phyloP scores from a whole-genome alignment of 2,888 invertebrate genomes.

The Hydrotaea diabolus region DNA sequence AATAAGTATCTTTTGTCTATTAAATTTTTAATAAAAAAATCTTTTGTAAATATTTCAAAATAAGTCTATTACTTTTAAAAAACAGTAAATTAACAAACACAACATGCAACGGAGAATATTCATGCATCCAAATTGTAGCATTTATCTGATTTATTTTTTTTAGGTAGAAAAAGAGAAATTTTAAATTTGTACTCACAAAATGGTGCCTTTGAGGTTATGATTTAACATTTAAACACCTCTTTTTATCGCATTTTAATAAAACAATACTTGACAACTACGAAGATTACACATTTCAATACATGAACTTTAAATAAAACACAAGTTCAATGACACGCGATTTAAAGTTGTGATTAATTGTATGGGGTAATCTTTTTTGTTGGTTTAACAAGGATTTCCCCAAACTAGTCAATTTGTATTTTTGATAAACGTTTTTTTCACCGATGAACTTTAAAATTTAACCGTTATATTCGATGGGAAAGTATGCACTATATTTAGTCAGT shows the following conservation, averaged over 20 bases:
- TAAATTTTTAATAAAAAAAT: no score
- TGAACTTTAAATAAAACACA: background rate
- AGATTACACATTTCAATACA: slow-evolving; percentile 15
- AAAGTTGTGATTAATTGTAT: background rate
- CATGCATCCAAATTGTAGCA: no score
- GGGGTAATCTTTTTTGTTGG: background rate
- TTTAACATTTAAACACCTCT: slow-evolving; percentile 28
- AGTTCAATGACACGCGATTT: background rate
- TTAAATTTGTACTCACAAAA: slow-evolving; percentile 23
- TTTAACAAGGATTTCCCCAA: background rate
- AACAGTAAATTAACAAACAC: no score
- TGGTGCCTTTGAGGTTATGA: background rate
- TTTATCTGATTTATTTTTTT: no score
- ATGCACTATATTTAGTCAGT: no score
- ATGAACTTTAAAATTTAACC: no score
- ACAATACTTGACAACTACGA: slow-evolving; percentile 14
- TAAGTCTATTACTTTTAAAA: no score
- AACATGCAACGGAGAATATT: no score
- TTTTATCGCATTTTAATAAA: slow-evolving; percentile 23
- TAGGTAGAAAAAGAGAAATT: background rate
- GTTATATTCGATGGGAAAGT: no score
- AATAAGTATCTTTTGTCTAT: no score
- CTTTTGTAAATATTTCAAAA: no score
- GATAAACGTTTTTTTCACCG: no score
- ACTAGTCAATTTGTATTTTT: background rate